phyloP scores from a whole-genome alignment of 2,797 vertebrate genomes.

The Cygnus olor region DNA sequence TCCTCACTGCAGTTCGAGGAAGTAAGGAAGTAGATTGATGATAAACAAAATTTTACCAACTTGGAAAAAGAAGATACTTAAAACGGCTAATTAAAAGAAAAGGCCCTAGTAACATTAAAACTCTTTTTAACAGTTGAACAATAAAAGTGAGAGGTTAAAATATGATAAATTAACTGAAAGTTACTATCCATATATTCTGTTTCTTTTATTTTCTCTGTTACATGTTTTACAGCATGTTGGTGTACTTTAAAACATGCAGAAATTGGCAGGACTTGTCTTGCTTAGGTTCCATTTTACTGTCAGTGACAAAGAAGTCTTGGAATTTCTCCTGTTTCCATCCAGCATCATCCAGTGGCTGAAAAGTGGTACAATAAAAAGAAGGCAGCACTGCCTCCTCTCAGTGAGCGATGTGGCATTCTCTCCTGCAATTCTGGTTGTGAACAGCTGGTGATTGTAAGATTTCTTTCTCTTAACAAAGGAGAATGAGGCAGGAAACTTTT shows the following conservation, averaged over 20 bases:
- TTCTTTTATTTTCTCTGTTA: background rate
- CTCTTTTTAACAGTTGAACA: background rate
- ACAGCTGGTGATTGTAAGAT: background rate
- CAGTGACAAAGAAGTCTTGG: background rate
- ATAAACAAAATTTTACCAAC: background rate
- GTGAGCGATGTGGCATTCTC: background rate
- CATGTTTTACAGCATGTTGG: background rate
- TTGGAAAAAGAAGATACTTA: background rate
- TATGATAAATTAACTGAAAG: background rate
- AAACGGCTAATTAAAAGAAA: background rate
- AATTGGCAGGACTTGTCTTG: background rate
- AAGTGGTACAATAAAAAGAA: background rate
- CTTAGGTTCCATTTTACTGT: background rate
- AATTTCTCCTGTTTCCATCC: conserved; percentile 11
- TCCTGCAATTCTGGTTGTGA: background rate
- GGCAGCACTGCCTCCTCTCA: background rate
- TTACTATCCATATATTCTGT: background rate
- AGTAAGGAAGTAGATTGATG: background rate
- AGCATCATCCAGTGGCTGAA: background rate
- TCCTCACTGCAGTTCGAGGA: background rate
- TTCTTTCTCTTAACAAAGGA: background rate
- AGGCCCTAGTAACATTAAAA: background rate
- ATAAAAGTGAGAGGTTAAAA: background rate
- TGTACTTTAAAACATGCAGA: background rate
- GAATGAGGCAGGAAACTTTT: background rate